phyloP scores from a whole-genome alignment of 1,140 invertebrate species.

The Araneus ventricosus region DNA sequence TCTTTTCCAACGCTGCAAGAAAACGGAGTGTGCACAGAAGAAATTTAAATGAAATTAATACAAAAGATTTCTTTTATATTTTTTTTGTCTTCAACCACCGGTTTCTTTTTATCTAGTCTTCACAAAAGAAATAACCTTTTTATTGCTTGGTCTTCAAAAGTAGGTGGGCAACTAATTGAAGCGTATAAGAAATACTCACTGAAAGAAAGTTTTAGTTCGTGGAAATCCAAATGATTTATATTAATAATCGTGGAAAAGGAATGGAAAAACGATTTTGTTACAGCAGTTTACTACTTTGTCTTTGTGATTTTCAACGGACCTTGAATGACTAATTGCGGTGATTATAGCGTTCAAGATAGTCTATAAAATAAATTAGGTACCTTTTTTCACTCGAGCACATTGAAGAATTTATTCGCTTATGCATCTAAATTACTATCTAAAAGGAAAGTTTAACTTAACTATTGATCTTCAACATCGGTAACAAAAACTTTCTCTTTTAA shows the following conservation, averaged over 20 bases:
- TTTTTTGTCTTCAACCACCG: neutral
- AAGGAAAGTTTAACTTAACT: too few species aligned
- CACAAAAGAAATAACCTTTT: conserved; percentile 50
- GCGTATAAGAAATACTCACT: conserved; percentile 50
- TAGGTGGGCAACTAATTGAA: conserved; percentile 61
- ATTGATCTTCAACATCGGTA: too few species aligned
- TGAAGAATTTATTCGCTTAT: neutral
- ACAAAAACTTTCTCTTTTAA: too few species aligned
- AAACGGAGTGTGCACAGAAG: neutral
- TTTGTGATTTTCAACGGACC: neutral
- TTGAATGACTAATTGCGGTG: conserved; percentile 34
- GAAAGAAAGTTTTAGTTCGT: conserved; percentile 6
- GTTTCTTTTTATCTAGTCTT: neutral
- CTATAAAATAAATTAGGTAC: neutral
- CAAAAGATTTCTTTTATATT: conserved; percentile 26
- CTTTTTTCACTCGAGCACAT: neutral
- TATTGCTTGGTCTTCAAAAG: conserved; percentile 37
- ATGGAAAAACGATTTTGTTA: conserved; percentile 24
- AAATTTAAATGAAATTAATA: conserved; percentile 73
- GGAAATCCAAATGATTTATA: conserved; percentile 59
- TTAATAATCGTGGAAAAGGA: conserved; percentile 30
- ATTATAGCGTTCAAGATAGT: conserved; percentile 6
- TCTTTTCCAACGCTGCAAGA: conserved; percentile 27
- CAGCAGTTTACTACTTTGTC: neutral
- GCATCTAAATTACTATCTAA: too few species aligned